Evolutionary conservation across 2,888 invertebrate genomes (phyloP).

Genomic region (Euzophera pinguis): DNA sequence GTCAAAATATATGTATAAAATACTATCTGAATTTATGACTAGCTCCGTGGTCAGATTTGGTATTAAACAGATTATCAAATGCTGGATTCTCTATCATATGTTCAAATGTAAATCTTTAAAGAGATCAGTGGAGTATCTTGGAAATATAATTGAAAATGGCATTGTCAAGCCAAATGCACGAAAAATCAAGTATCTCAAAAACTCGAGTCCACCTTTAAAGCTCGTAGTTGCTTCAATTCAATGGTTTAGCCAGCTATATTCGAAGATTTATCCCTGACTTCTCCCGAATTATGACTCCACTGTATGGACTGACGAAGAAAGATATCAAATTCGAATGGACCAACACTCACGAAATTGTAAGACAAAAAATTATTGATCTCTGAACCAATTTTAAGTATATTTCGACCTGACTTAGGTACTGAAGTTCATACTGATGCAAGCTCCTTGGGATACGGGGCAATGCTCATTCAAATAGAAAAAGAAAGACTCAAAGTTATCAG

Average conservation of each 20-base stretch:
- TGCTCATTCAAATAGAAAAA: conserved; percentile 17
- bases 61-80: no score
- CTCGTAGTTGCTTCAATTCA: no score
- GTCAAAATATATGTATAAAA: no score
- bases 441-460: conserved; percentile 24
- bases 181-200: conserved; percentile 26
- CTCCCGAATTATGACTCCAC: not conserved
- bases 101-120: conserved; percentile 26
- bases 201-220: no score
- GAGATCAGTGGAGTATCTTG: conserved; percentile 26
- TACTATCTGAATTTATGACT: no score
- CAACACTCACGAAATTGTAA: conserved; percentile 8
- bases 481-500: conserved; percentile 10
- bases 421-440: conserved; percentile 30
- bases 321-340: conserved; percentile 21
- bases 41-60: no score
- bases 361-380: no score
- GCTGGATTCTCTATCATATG: no score
- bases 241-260: conserved; percentile 22
- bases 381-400: conserved; percentile 21
- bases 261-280: conserved; percentile 18
- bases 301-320: conserved; percentile 13
- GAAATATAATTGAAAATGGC: conserved; percentile 20
- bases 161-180: conserved; percentile 23
- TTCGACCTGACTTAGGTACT: conserved; percentile 17